Evolutionary conservation across 2,797 vertebrate species (phyloP).

Genomic region (Pseudochirops corinnae): DNA sequence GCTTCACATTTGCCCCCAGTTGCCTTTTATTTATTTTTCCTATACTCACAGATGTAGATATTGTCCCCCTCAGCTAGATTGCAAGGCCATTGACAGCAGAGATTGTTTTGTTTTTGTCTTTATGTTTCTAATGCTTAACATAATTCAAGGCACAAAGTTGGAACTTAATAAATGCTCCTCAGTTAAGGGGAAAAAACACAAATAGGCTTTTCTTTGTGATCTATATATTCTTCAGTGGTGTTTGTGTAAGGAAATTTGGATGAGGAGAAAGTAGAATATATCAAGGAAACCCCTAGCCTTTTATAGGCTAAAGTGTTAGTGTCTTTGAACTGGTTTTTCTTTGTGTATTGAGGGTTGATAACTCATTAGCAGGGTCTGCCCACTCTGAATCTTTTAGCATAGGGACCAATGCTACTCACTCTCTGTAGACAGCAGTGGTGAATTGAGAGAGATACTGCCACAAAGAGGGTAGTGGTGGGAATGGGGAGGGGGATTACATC

Average conservation of each 20-base stretch:
- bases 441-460: not conserved
- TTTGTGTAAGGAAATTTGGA: not conserved
- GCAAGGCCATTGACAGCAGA: not conserved
- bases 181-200: constrained; percentile 3
- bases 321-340: too few species aligned
- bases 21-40: not conserved
- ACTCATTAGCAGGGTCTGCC: not conserved
- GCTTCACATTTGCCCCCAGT: not conserved
- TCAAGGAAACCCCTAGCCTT: not conserved
- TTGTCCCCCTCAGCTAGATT: not conserved
- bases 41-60: not conserved
- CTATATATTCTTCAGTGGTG: not conserved
- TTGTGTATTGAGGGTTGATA: not conserved
- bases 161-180: not conserved
- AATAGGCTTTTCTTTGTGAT: not conserved
- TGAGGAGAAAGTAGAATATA: not conserved
- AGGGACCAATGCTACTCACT: not conserved
- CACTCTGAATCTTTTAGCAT: not conserved
- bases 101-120: not conserved
- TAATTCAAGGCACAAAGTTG: not conserved
- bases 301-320: not conserved
- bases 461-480: not conserved
- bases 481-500: not conserved
- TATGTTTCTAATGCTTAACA: not conserved
- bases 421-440: not conserved